phyloP scores from a whole-genome alignment of 2,113 vertebrate species.

The Todiramphus saurophagus region DNA sequence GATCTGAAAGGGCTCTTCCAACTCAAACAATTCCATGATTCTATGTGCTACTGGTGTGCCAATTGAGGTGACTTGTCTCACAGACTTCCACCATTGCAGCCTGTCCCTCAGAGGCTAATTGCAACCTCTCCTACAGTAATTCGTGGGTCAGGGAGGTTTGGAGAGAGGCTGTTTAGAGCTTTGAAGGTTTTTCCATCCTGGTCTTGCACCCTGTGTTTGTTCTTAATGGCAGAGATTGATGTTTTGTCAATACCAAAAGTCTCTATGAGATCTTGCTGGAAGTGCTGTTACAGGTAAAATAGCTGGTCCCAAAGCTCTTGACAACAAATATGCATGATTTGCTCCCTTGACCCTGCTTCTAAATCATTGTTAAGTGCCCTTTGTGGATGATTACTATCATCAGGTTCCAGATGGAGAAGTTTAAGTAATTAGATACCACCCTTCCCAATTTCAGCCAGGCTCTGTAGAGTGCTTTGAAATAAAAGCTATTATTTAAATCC shows the following conservation, averaged over 20 bases:
- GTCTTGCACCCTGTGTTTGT: background rate
- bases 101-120: background rate
- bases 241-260: background rate
- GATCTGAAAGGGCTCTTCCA: background rate
- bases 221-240: background rate
- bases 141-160: background rate
- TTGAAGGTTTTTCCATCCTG: background rate
- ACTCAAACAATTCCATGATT: background rate
- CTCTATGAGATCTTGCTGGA: background rate
- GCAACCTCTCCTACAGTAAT: background rate
- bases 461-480: constrained; percentile 38
- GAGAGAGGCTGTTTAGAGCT: background rate
- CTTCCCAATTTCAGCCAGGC: background rate
- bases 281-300: background rate
- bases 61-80: background rate
- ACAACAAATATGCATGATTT: background rate
- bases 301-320: background rate
- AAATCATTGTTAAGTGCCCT: background rate
- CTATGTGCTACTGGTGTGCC: background rate
- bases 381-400: background rate
- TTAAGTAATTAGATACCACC: constrained; percentile 2
- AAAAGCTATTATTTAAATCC: constrained; percentile 26
- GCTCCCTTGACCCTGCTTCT: background rate
- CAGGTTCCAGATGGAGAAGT: constrained; percentile 21
- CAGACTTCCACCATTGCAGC: background rate